Percentiles rank a stretch among this genome's conserved stretches.
These are phyloP conservation scores for Aspidiotus rigidus DNA, from an alignment of 2,888 invertebrate species.

Conservation along the genomic window DNA sequence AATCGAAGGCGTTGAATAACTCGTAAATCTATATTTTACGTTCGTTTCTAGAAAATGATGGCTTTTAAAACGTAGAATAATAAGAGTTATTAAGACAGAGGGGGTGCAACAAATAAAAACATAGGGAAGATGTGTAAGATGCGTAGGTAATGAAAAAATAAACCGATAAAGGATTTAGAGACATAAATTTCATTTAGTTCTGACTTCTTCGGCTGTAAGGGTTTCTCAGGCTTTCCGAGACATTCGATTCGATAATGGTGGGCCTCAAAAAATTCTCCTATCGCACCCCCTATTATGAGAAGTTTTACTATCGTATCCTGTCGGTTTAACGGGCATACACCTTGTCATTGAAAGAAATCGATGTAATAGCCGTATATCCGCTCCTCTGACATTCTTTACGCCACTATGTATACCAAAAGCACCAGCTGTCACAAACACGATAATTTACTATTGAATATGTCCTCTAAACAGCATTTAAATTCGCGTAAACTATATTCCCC, in stretches of 20 bases:
- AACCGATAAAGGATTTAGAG: conserved; percentile 17
- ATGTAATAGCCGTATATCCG: background rate
- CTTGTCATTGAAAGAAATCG: background rate
- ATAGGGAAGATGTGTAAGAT: background rate
- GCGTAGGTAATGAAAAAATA: conserved; percentile 2
- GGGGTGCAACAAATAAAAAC: conserved; percentile 12
- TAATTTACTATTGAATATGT: background rate
- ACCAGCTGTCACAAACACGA: background rate
- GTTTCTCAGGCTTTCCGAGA: background rate
- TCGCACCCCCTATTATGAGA: too few relatives aligned
- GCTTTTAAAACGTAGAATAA: conserved; percentile 23
- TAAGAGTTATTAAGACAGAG: conserved; percentile 28
- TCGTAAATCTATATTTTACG: conserved; percentile 25
- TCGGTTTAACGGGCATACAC: too few relatives aligned
- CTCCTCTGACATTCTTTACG: background rate
- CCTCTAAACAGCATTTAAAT: background rate
- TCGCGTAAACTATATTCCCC: background rate
- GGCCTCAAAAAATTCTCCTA: too few relatives aligned
- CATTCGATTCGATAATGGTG: background rate
- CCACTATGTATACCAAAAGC: background rate
- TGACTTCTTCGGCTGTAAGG: background rate
- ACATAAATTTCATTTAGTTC: conserved; percentile 2
- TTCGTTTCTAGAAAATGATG: conserved; percentile 14
- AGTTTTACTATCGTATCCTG: too few relatives aligned
- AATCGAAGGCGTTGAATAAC: conserved; percentile 20